Conservation (phyloP, 2,113 vertebrate genomes). For the Bujurquina vittata region DNA sequence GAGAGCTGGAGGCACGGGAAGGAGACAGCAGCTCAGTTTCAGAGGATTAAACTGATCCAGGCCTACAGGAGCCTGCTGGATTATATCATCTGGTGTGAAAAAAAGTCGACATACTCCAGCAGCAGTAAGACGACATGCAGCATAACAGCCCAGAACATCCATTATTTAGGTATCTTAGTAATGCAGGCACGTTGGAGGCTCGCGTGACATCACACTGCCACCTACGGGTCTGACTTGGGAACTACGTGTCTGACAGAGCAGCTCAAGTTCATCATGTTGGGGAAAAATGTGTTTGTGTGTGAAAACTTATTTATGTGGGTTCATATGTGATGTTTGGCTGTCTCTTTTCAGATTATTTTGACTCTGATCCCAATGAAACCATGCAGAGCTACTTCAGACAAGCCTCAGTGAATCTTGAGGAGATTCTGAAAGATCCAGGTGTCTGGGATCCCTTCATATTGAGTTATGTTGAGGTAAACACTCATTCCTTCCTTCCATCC, state of each 20-base stretch:
- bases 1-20: slow-evolving; percentile 90
- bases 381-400: slow-evolving; percentile 86
- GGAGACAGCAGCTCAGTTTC: slow-evolving; percentile 74
- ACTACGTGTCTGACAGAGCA: neutral
- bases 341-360: slow-evolving; percentile 62
- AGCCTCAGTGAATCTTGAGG: slow-evolving; percentile 82
- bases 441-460: slow-evolving; percentile 93
- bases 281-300: neutral
- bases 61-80: slow-evolving; percentile 89
- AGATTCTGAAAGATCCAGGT: slow-evolving; percentile 86
- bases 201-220: slow-evolving; percentile 39
- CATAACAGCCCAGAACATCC: neutral
- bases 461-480: slow-evolving; percentile 88
- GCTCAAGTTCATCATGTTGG: neutral
- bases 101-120: slow-evolving; percentile 66
- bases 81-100: slow-evolving; percentile 86
- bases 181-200: neutral
- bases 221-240: slow-evolving; percentile 37
- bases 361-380: slow-evolving; percentile 68
- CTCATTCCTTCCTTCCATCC: neutral
- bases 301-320: neutral
- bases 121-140: slow-evolving; percentile 74
- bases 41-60: slow-evolving; percentile 82
- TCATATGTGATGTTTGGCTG: neutral
- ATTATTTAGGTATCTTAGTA: slow-evolving; percentile 32